Percentiles rank a stretch among this genome's conserved stretches.
phyloP scores from a whole-genome alignment of 2,888 invertebrate genomes.

The Nomada flava region DNA sequence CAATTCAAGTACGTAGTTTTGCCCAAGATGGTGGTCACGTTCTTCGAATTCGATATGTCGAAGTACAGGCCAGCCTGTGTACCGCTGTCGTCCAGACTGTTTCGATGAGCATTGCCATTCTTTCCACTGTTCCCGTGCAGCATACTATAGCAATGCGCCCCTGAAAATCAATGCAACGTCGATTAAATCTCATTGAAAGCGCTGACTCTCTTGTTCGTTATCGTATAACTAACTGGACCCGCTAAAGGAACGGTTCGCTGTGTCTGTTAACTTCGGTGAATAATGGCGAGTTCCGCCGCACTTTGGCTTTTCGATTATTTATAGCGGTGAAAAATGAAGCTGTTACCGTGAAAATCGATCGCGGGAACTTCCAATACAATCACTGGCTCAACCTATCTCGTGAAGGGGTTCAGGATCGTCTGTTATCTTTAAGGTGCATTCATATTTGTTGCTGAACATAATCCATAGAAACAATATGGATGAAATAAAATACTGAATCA shows the following conservation, averaged over 20 bases:
- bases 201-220: neutral
- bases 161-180: conserved; percentile 71
- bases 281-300: neutral
- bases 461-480: too few species aligned
- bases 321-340: neutral
- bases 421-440: neutral
- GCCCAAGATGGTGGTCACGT: conserved; percentile 93
- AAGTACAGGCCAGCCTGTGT: conserved; percentile 90
- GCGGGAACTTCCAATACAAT: too few species aligned
- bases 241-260: neutral
- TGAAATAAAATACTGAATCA: too few species aligned
- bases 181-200: conserved; percentile 20
- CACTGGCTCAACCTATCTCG: neutral
- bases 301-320: neutral
- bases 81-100: conserved; percentile 83
- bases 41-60: conserved; percentile 90
- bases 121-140: conserved; percentile 77
- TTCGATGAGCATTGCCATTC: conserved; percentile 83
- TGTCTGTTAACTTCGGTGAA: conserved; percentile 4
- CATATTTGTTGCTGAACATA: too few species aligned
- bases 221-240: neutral
- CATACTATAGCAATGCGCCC: conserved; percentile 76
- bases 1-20: conserved; percentile 96
- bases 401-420: too few species aligned
- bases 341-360: neutral